These are phyloP conservation scores for Drosophila ficusphila DNA, from an alignment of 1,140 invertebrate genomes.

Conservation along the genomic window DNA sequence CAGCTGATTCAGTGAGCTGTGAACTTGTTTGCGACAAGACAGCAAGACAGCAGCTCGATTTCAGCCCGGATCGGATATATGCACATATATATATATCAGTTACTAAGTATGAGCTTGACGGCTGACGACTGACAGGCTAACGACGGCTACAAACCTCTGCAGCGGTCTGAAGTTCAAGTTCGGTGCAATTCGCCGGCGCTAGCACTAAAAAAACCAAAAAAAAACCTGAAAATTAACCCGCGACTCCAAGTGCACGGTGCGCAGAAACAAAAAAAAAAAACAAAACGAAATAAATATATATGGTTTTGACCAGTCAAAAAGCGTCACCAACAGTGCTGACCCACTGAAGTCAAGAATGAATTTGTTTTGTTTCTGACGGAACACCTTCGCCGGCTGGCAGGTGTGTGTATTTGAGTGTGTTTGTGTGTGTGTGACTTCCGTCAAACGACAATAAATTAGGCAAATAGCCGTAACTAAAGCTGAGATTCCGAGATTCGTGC, in stretches of 20 bases:
- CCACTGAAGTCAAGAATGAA: slow-evolving; percentile 79
- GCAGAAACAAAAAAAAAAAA: not conserved
- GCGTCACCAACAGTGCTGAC: slow-evolving; percentile 44
- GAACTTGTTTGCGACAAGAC: slow-evolving; percentile 63
- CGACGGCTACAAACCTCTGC: slow-evolving; percentile 49
- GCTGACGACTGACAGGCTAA: slow-evolving; percentile 27
- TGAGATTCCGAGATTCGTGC: slow-evolving; percentile 23
- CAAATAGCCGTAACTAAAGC: slow-evolving; percentile 51
- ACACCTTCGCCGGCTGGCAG: slow-evolving; percentile 45
- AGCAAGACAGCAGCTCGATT: slow-evolving; percentile 17
- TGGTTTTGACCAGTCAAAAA: slow-evolving; percentile 25
- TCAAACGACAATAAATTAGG: slow-evolving; percentile 79
- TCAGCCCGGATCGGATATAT: slow-evolving; percentile 27
- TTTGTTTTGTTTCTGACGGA: slow-evolving; percentile 64
- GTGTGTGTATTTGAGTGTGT: slow-evolving; percentile 23
- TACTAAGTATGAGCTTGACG: slow-evolving; percentile 27
- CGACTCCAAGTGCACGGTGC: slow-evolving; percentile 43
- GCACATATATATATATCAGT: no score
- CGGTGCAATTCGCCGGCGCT: slow-evolving; percentile 67
- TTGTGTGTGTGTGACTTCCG: slow-evolving; percentile 67
- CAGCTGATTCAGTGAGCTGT: slow-evolving; percentile 65
- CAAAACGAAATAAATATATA: not conserved
- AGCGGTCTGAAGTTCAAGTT: slow-evolving; percentile 78
- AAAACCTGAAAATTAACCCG: slow-evolving; percentile 44
- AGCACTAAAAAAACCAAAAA: not conserved